Evolutionary conservation across 23 tunicate species (phyloP), one percentile per base, ranked within the genome.

Genomic region (Styela plicata): DNA sequence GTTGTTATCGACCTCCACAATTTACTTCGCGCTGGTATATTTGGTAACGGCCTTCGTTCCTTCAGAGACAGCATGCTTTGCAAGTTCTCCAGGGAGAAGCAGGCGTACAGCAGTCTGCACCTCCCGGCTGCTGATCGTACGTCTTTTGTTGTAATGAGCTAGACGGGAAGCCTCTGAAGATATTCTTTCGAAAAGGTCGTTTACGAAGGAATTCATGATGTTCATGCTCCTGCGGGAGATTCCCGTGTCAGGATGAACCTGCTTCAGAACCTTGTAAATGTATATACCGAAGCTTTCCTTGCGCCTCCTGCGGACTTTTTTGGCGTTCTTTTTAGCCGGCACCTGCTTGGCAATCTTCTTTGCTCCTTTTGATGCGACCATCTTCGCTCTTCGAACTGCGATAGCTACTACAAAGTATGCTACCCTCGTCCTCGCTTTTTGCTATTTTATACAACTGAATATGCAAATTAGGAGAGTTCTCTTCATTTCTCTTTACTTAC

Each of bases 11-110:
- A 13, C 57, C 21, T 21, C 0, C 25, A 53, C 28, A 71, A 17
- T 27, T 80, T 82, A 82, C 63, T 70, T 82, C 21, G 85, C 74
- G 35, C 79, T 52, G 31, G 79, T 69, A 63, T 69, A 82, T 32
- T 80, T 80, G 32, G 84, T 82, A 17, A 82, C 85, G 74, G 85
- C 84, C 37, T 76, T 76, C 69, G 87, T 83, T 29, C 87, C 87
- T 32, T 83, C 83, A 2, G 81, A 76, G 22, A 76, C 81, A 10
- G 84, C 84, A 23, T 80, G 84, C 30, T 80, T 80, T 1, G 74
- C 84, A 65, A 80, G 74, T 66, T 80, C 84, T 7, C 84, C 84
- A 20, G 84, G 84, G 21, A 80, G 76, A 31, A 82, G 79, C 35
- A 82, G 83, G 24, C 79, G 75, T n/a, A 69, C 79, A 30, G 85